These are phyloP conservation scores for Parascotia fuliginaria DNA, from an alignment of 2,888 invertebrate species.

Conservation along the genomic window DNA sequence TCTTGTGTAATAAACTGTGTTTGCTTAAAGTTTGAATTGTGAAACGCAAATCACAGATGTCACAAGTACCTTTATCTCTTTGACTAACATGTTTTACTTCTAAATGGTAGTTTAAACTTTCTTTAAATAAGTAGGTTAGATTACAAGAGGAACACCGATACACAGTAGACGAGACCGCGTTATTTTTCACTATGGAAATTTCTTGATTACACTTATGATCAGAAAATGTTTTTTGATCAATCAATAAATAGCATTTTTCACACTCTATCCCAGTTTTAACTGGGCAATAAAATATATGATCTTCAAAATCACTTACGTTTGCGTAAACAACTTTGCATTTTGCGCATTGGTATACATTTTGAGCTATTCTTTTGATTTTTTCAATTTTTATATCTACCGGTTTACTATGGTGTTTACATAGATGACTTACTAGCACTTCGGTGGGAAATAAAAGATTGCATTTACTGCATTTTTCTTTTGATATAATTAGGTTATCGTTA, in stretches of 20 bases:
- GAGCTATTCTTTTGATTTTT: slow-evolving; percentile 7
- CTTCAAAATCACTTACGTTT: neutral
- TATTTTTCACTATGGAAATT: neutral
- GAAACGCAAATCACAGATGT: slow-evolving; percentile 17
- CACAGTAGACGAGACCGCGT: neutral
- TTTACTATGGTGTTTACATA: slow-evolving; percentile 53
- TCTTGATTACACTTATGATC: slow-evolving; percentile 2
- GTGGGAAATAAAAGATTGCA: slow-evolving; percentile 52
- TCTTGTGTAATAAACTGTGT: slow-evolving; percentile 12
- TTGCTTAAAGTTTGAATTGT: slow-evolving; percentile 2
- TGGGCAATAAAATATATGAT: slow-evolving; percentile 4
- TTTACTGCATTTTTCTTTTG: slow-evolving; percentile 53
- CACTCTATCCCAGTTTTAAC: neutral
- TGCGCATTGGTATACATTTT: slow-evolving; percentile 3
- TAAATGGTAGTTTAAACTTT: neutral
- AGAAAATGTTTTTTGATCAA: neutral
- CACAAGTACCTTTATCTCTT: neutral
- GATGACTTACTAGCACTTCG: slow-evolving; percentile 48
- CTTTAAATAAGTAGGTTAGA: slow-evolving; percentile 15
- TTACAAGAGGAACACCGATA: slow-evolving; percentile 11
- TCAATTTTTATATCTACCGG: slow-evolving; percentile 16
- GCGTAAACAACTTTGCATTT: slow-evolving; percentile 9
- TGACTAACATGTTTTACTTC: slow-evolving; percentile 1
- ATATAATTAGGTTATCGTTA: slow-evolving; percentile 16
- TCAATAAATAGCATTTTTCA: neutral